Evolutionary conservation across 2,888 invertebrate genomes (phyloP).

Genomic region (Orthosia cruda): DNA sequence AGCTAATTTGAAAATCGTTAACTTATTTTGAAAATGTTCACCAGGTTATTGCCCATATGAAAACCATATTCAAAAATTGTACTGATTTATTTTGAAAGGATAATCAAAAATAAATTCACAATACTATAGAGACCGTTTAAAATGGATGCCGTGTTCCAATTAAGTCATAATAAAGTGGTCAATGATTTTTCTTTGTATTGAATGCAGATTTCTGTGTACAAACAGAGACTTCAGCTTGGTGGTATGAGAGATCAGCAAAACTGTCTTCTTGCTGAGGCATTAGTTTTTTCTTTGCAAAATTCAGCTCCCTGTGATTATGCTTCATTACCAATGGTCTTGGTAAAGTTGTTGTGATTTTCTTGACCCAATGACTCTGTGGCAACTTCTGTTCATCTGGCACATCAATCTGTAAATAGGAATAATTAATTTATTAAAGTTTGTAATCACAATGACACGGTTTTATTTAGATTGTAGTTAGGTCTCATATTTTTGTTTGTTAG

Average conservation of each 20-base stretch:
- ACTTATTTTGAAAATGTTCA: too few relatives aligned
- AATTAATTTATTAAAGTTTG: not conserved
- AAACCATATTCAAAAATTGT: not conserved
- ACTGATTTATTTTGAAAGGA: constrained; percentile 9
- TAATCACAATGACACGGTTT: too few relatives aligned
- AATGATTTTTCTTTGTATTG: constrained; percentile 67
- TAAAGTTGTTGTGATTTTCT: constrained; percentile 77
- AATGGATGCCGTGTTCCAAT: not conserved
- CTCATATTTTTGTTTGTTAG: too few relatives aligned
- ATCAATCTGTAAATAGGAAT: constrained; percentile 76
- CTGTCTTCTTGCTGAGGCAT: constrained; percentile 78
- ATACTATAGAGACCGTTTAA: not conserved
- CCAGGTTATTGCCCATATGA: too few relatives aligned
- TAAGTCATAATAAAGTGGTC: constrained; percentile 15
- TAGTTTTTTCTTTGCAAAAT: constrained; percentile 70
- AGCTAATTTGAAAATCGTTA: too few relatives aligned
- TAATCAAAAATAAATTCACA: constrained; percentile 1
- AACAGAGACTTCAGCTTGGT: constrained; percentile 85
- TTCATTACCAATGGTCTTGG: constrained; percentile 81
- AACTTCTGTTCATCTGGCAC: constrained; percentile 78
- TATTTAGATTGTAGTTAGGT: too few relatives aligned
- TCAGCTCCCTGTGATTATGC: constrained; percentile 79
- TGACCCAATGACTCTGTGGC: constrained; percentile 79
- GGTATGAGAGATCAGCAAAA: constrained; percentile 80
- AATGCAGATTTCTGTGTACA: constrained; percentile 83